phyloP scores from a whole-genome alignment of 53 echinoderm and acorn worm genomes.

The Holothuria scabra region DNA sequence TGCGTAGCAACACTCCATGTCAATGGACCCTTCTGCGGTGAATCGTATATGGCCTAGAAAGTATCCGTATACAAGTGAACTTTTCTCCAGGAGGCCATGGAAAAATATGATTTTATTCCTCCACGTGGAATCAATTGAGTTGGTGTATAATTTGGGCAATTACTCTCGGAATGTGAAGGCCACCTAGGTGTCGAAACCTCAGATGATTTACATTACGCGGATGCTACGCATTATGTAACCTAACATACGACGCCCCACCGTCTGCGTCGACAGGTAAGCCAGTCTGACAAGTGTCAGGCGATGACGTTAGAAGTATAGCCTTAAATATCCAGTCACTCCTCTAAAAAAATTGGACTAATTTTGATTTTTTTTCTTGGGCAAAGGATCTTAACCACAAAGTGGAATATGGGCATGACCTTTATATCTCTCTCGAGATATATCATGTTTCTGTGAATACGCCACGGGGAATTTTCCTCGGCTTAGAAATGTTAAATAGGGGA shows the following conservation, averaged over 20 bases:
- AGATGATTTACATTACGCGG: conserved; percentile 33
- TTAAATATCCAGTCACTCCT: conserved; percentile 15
- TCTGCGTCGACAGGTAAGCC: conserved; percentile 32
- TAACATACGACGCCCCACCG: conserved; percentile 42
- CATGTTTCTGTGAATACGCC: too few species aligned
- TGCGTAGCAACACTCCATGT: too few species aligned
- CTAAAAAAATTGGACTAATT: neutral
- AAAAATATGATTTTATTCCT: conserved; percentile 26
- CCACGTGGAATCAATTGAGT: conserved; percentile 42
- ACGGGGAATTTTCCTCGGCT: too few species aligned
- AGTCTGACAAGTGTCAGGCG: conserved; percentile 36
- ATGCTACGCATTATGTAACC: conserved; percentile 33
- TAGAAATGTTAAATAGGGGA: too few species aligned
- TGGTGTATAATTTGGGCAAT: conserved; percentile 32
- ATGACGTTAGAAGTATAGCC: neutral
- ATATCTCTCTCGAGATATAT: too few species aligned
- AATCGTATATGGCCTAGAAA: too few species aligned
- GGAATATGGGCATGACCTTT: too few species aligned
- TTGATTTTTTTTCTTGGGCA: too few species aligned
- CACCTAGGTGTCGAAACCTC: conserved; percentile 46
- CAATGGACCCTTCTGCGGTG: too few species aligned
- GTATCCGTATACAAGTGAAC: too few species aligned
- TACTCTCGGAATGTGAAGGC: conserved; percentile 42
- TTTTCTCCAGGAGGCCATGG: neutral
- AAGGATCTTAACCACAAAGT: too few species aligned